Conservation (phyloP, 1,140 invertebrate genomes). For the Anastrepha ludens region DNA sequence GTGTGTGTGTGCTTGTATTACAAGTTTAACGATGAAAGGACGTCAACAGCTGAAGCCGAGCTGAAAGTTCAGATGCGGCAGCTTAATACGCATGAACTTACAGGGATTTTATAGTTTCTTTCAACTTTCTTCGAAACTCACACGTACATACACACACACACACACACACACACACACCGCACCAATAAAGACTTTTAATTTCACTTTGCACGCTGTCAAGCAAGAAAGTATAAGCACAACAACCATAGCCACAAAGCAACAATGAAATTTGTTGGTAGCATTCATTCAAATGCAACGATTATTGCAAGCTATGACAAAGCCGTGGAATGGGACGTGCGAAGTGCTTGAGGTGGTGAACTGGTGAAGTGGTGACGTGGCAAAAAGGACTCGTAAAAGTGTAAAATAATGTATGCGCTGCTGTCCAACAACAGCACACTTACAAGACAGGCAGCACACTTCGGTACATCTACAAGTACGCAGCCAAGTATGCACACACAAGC, state of each 20-base stretch:
- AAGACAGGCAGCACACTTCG: neutral
- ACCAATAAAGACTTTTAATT: constrained; percentile 41
- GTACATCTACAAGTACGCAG: neutral
- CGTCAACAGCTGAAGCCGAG: constrained; percentile 37
- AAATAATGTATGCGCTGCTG: constrained; percentile 29
- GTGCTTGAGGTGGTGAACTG: neutral
- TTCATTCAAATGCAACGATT: constrained; percentile 48
- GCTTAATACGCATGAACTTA: constrained; percentile 60
- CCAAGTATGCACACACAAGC: neutral
- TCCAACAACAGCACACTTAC: neutral
- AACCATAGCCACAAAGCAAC: constrained; percentile 35
- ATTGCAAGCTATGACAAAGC: neutral
- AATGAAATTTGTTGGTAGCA: constrained; percentile 34
- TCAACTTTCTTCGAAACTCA: constrained; percentile 59
- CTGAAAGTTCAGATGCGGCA: constrained; percentile 40
- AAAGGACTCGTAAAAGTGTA: constrained; percentile 11
- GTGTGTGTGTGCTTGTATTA: neutral
- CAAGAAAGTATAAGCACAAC: constrained; percentile 48
- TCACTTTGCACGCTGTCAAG: constrained; percentile 17
- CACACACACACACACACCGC: neutral
- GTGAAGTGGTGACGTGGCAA: neutral
- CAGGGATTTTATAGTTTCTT: constrained; percentile 69
- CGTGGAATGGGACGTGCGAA: neutral
- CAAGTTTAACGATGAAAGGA: constrained; percentile 66
- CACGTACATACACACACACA: constrained; percentile 43